phyloP scores from a whole-genome alignment of 2,888 invertebrate genomes.

The Apodemia mormo region DNA sequence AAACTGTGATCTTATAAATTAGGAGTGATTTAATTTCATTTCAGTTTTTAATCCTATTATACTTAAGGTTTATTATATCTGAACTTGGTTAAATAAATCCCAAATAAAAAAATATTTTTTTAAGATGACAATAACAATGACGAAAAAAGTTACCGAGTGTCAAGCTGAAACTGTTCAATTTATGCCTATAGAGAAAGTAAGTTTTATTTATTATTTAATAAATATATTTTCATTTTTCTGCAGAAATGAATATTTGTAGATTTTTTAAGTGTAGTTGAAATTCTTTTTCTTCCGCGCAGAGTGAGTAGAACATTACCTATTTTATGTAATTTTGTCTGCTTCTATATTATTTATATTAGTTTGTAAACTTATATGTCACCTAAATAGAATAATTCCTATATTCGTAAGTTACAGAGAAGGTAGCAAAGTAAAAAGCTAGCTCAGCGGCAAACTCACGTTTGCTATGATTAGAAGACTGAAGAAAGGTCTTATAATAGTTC shows the following conservation, averaged over 20 bases:
- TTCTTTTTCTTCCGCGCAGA: too few relatives aligned
- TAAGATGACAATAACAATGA: conserved; percentile 72
- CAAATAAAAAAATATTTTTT: conserved; percentile 20
- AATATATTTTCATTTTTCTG: conserved; percentile 14
- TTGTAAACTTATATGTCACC: too few relatives aligned
- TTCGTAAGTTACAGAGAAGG: too few relatives aligned
- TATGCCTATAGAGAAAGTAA: conserved; percentile 75
- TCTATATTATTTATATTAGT: too few relatives aligned
- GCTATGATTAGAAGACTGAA: too few relatives aligned
- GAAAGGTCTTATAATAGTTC: too few relatives aligned
- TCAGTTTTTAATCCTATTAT: background rate
- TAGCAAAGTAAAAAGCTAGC: too few relatives aligned
- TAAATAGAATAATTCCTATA: too few relatives aligned
- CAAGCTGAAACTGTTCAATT: conserved; percentile 72
- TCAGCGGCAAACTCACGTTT: too few relatives aligned
- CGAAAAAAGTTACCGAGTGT: conserved; percentile 72
- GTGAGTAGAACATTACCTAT: too few relatives aligned
- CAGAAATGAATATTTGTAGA: background rate
- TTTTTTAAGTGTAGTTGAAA: too few relatives aligned
- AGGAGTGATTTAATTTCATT: background rate
- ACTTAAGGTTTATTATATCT: background rate
- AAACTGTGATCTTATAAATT: conserved; percentile 4
- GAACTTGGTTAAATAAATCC: background rate
- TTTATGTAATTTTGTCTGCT: too few relatives aligned
- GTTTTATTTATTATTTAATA: conserved; percentile 34